phyloP scores from a whole-genome alignment of 2,113 vertebrate genomes.

The Vicugna pacos region DNA sequence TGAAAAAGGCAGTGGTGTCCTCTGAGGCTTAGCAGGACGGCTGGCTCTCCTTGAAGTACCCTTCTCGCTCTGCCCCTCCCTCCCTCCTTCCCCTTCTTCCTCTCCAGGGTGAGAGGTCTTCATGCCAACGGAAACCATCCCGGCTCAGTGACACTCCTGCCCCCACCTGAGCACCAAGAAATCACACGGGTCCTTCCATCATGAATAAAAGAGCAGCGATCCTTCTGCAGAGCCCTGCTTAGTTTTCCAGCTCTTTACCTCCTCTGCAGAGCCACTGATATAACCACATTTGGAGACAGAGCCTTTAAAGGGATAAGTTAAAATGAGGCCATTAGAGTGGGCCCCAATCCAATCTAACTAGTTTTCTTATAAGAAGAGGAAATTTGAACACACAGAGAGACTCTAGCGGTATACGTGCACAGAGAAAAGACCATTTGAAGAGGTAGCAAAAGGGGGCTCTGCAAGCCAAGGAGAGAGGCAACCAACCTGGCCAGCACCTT shows the following conservation, averaged over 20 bases:
- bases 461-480: neutral
- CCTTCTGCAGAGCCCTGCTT: too few species aligned
- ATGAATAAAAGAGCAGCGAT: neutral
- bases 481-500: accelerated
- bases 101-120: neutral
- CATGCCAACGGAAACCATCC: neutral
- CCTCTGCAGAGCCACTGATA: neutral
- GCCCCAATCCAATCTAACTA: neutral
- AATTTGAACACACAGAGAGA: neutral
- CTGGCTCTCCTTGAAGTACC: neutral
- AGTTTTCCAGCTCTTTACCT: accelerated
- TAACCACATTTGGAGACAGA: neutral
- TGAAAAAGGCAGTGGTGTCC: neutral
- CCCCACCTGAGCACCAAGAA: neutral
- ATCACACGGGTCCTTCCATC: neutral
- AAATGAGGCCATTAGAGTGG: neutral
- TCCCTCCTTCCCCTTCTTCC: neutral
- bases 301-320: neutral
- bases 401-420: accelerated
- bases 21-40: neutral
- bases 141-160: neutral
- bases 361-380: neutral
- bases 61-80: neutral
- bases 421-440: neutral
- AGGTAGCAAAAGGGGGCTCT: accelerated